Conservation (phyloP, 2,888 invertebrate species). For the Stegophylla sp. region DNA sequence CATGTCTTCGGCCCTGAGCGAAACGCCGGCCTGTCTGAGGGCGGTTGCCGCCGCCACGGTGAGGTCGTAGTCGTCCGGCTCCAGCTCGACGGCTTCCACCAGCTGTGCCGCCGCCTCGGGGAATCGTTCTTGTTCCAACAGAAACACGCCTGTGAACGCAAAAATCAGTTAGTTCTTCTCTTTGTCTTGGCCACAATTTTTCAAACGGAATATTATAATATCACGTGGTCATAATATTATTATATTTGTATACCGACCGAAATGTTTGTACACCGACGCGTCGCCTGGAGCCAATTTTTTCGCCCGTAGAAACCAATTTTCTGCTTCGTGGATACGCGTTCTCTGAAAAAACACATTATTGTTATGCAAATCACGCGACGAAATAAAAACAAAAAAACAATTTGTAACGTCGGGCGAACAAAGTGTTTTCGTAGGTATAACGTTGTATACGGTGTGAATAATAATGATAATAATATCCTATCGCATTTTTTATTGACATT, state of each 20-base stretch:
- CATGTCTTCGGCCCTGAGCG: conserved; percentile 84
- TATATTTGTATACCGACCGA: conserved; percentile 71
- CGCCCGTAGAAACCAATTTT: conserved; percentile 87
- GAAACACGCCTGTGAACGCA: conserved; percentile 78
- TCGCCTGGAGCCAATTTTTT: conserved; percentile 82
- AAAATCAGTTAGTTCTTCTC: not conserved
- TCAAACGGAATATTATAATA: not conserved
- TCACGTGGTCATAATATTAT: not conserved
- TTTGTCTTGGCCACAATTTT: not conserved
- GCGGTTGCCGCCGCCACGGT: conserved; percentile 89
- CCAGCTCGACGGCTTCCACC: conserved; percentile 78
- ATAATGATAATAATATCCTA: too few species aligned
- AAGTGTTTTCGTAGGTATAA: conserved; percentile 11
- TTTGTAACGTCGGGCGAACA: conserved; percentile 33
- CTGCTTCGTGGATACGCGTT: conserved; percentile 82
- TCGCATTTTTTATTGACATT: too few species aligned
- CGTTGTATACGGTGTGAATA: too few species aligned
- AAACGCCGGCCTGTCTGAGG: conserved; percentile 80
- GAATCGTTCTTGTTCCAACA: conserved; percentile 79
- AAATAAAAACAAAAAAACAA: conserved; percentile 22
- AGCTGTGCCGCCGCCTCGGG: conserved; percentile 84
- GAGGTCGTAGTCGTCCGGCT: conserved; percentile 81
- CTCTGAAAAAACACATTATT: conserved; percentile 70
- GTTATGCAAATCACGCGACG: conserved; percentile 43
- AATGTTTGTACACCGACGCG: conserved; percentile 85